These are phyloP conservation scores for Harpagifer antarcticus DNA, from an alignment of 2,797 vertebrate genomes.

Conservation along the genomic window DNA sequence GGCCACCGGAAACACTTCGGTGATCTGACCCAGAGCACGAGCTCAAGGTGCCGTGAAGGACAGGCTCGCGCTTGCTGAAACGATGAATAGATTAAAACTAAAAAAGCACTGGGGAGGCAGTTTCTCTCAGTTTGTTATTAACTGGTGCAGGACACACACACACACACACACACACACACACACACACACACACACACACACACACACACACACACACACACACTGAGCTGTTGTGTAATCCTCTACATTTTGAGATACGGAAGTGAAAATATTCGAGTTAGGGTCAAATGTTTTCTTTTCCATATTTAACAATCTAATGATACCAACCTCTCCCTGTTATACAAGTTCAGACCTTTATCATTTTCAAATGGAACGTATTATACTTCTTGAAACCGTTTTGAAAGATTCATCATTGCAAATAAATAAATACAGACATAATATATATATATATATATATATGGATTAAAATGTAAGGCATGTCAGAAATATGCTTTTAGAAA, in stretches of 20 bases:
- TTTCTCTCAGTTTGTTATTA: conserved; percentile 71
- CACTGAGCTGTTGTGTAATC: not conserved
- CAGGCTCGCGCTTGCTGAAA: conserved; percentile 42
- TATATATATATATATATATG: too few species aligned
- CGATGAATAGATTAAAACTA: conserved; percentile 45
- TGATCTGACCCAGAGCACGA: conserved; percentile 61
- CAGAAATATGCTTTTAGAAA: too few species aligned
- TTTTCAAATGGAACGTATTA: too few species aligned
- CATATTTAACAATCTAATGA: too few species aligned
- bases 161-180: not conserved
- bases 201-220: too few species aligned
- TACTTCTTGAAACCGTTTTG: too few species aligned
- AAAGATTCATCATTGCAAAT: too few species aligned
- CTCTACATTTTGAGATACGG: not conserved
- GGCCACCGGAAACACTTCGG: conserved; percentile 51
- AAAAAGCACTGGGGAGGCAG: conserved; percentile 28
- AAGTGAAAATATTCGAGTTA: not conserved
- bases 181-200: not conserved
- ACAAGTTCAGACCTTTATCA: too few species aligned
- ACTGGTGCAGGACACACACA: conserved; percentile 30
- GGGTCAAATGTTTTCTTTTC: too few species aligned
- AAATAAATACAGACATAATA: not conserved
- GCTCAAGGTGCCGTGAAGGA: conserved; percentile 68
- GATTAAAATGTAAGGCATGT: too few species aligned
- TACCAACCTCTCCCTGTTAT: too few species aligned